These are phyloP conservation scores for Lucilia sericata DNA, from an alignment of 1,140 invertebrate genomes.

Conservation along the genomic window DNA sequence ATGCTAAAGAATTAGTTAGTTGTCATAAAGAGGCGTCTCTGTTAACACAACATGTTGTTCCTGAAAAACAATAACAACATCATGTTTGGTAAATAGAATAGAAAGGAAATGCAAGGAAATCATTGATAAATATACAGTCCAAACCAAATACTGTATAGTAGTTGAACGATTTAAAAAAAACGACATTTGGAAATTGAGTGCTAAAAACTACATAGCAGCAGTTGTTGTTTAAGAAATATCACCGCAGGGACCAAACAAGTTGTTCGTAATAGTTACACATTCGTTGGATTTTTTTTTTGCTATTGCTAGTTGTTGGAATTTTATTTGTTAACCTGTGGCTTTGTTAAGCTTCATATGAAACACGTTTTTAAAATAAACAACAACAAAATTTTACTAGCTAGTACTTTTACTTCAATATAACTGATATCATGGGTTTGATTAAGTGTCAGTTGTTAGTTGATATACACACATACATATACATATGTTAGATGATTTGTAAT, in stretches of 20 bases:
- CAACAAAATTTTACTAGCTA: too few relatives aligned
- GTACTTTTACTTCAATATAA: too few relatives aligned
- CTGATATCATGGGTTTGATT: too few relatives aligned
- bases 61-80: not conserved
- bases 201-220: not conserved
- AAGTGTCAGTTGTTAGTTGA: too few relatives aligned
- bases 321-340: conserved; percentile 10
- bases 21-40: conserved; percentile 20
- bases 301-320: not conserved
- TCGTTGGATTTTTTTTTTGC: not conserved
- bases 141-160: too few relatives aligned
- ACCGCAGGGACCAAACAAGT: not conserved
- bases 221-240: conserved; percentile 11
- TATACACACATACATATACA: too few relatives aligned
- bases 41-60: conserved; percentile 13
- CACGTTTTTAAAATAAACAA: not conserved
- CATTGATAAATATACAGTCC: conserved; percentile 1
- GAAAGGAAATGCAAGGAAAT: not conserved
- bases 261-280: not conserved
- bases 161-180: not conserved
- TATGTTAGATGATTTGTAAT: too few relatives aligned
- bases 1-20: conserved; percentile 11
- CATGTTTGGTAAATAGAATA: not conserved
- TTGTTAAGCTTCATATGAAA: not conserved
- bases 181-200: not conserved